Conservation (phyloP, 2,113 vertebrate genomes). For the Alexandromys fortis region DNA sequence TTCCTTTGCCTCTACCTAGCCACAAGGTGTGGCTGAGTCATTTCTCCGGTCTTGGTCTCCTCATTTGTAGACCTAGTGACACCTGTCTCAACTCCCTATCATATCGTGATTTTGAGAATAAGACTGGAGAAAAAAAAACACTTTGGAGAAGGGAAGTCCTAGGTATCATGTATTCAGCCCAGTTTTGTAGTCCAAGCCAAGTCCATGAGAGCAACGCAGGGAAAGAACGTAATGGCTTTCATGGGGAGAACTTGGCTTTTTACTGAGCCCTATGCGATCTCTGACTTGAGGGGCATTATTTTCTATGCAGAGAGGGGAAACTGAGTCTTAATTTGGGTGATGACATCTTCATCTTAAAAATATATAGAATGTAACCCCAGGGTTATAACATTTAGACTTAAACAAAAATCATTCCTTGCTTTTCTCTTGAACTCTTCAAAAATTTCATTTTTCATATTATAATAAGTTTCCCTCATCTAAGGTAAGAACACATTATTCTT, state of each 20-base stretch:
- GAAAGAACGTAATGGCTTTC: background rate
- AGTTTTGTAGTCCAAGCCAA: background rate
- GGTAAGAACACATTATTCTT: conserved; percentile 33
- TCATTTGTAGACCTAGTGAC: conserved; percentile 23
- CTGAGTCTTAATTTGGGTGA: background rate
- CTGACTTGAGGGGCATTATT: background rate
- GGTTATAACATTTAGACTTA: background rate
- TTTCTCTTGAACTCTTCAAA: conserved; percentile 31
- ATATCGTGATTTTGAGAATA: conserved; percentile 2
- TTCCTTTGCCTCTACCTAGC: background rate
- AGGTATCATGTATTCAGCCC: background rate
- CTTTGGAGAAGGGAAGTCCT: background rate
- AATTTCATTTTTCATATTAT: conserved; percentile 12
- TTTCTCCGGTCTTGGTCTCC: background rate
- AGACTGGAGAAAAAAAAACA: background rate
- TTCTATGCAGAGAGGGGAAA: background rate
- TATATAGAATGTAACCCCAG: background rate
- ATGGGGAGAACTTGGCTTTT: background rate
- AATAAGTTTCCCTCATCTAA: background rate
- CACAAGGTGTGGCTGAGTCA: background rate
- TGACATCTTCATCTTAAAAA: background rate
- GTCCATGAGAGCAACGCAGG: background rate
- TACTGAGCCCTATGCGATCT: background rate
- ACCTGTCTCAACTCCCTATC: background rate
- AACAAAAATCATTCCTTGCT: background rate